Conservation (phyloP, 2,797 vertebrate species). For the Anableps anableps region DNA sequence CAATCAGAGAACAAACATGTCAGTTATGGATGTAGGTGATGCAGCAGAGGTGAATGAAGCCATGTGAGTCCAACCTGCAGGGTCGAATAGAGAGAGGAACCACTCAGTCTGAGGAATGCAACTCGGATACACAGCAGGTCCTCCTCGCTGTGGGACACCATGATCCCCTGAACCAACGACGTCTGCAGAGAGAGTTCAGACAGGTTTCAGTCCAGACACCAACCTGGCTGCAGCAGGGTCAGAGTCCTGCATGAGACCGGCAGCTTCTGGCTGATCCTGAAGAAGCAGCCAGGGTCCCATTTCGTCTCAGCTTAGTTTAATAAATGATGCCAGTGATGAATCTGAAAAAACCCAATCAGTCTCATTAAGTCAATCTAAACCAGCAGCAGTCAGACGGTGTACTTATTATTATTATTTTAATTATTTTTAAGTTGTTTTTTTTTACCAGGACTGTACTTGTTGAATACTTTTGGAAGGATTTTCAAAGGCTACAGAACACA, state of each 20-base stretch:
- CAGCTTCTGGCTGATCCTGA: too few relatives aligned
- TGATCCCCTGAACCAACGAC: conserved; percentile 68
- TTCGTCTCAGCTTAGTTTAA: background rate
- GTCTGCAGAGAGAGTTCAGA: conserved; percentile 41
- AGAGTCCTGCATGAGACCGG: too few relatives aligned
- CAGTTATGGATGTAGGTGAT: background rate
- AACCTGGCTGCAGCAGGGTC: background rate
- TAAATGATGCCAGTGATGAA: background rate
- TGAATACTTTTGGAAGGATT: too few relatives aligned
- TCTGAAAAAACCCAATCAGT: background rate
- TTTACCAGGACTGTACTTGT: too few relatives aligned
- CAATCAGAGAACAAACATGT: conserved; percentile 3
- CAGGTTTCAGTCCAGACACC: background rate
- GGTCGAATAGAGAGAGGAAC: conserved; percentile 85
- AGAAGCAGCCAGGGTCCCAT: background rate
- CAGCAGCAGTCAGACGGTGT: background rate
- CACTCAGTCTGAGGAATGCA: conserved; percentile 80
- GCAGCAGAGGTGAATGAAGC: too few relatives aligned
- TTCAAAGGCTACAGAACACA: too few relatives aligned
- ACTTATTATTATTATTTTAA: too few relatives aligned
- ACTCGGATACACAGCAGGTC: conserved; percentile 85
- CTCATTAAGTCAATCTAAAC: background rate
- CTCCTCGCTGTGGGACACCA: conserved; percentile 85
- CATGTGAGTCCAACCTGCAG: conserved; percentile 76
- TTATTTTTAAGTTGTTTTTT: too few relatives aligned